These are phyloP conservation scores for Alosa alosa DNA, from an alignment of 2,113 vertebrate species.

Conservation along the genomic window DNA sequence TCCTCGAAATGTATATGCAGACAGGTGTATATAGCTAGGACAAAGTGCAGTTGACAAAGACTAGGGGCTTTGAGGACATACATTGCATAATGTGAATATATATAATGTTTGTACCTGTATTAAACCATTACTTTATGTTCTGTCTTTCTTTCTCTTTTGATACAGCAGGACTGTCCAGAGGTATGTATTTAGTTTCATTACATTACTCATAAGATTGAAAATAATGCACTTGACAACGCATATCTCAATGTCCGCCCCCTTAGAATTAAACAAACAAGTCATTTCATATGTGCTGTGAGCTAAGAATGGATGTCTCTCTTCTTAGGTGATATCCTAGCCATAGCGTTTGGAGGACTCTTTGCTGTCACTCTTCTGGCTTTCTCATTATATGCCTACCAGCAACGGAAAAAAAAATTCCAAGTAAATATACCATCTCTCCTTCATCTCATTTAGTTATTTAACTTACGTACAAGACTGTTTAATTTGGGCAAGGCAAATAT, in stretches of 20 bases:
- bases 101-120: background rate
- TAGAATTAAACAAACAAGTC: background rate
- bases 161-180: constrained; percentile 35
- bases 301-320: background rate
- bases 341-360: constrained; percentile 51
- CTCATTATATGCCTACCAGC: constrained; percentile 44
- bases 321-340: constrained; percentile 51
- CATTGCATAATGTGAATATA: background rate
- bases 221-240: background rate
- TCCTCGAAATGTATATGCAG: background rate
- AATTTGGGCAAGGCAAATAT: background rate
- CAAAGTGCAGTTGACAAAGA: background rate
- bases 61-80: background rate
- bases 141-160: background rate
- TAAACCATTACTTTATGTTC: background rate
- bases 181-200: constrained; percentile 20
- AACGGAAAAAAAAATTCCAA: constrained; percentile 45
- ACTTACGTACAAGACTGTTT: background rate
- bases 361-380: constrained; percentile 47
- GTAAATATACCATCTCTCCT: constrained; percentile 36
- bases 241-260: background rate
- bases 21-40: background rate
- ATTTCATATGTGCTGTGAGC: background rate
- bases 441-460: background rate
- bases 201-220: background rate